phyloP scores from a whole-genome alignment of 2,113 vertebrate genomes.

The Psammodynastes pulverulentus region DNA sequence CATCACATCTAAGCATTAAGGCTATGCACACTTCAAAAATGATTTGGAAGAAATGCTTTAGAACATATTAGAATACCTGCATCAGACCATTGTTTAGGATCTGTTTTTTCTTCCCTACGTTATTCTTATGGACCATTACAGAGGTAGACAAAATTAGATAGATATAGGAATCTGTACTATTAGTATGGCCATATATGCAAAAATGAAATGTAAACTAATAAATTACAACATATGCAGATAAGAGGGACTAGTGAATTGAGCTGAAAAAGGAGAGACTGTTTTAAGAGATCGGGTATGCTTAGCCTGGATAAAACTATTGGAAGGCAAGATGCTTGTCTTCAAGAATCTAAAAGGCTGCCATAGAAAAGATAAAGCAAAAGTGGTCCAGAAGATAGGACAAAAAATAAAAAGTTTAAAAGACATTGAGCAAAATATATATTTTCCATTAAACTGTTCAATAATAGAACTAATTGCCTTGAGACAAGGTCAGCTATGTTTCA shows the following conservation, averaged over 20 bases:
- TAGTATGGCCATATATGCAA: not conserved
- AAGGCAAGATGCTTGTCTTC: not conserved
- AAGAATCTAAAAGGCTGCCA: not conserved
- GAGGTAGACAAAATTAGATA: not conserved
- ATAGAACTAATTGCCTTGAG: not conserved
- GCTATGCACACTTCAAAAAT: not conserved
- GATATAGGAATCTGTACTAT: not conserved
- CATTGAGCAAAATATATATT: not conserved
- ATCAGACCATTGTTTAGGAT: not conserved
- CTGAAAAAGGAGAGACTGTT: not conserved
- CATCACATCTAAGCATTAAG: not conserved
- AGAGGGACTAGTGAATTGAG: not conserved
- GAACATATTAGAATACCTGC: not conserved
- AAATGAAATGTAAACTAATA: not conserved
- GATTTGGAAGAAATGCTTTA: not conserved
- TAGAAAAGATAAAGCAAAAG: not conserved
- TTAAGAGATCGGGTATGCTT: not conserved
- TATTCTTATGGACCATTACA: not conserved
- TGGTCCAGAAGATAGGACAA: not conserved
- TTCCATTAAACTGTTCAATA: not conserved
- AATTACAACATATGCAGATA: not conserved
- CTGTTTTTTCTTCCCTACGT: not conserved
- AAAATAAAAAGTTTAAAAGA: not conserved
- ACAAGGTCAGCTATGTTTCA: not conserved
- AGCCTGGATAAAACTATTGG: not conserved